phyloP scores from a whole-genome alignment of 2,113 vertebrate species.

The Labrus mixtus region DNA sequence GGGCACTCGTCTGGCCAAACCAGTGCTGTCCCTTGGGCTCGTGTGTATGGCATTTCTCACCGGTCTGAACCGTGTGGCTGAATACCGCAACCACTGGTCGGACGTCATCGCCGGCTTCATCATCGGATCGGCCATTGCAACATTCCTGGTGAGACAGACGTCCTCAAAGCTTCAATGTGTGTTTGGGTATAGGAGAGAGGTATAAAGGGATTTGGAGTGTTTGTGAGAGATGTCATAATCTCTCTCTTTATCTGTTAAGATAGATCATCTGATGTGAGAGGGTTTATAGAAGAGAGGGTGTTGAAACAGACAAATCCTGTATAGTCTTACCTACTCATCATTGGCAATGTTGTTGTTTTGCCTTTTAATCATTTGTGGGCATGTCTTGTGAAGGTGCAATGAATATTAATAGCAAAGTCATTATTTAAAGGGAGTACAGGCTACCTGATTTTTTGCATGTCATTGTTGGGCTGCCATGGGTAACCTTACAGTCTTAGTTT shows the following conservation, averaged over 20 bases:
- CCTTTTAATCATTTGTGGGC: too few species aligned
- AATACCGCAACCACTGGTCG: slow-evolving; percentile 98
- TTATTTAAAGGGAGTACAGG: too few species aligned
- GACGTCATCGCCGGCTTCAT: slow-evolving; percentile 97
- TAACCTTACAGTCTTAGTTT: not conserved
- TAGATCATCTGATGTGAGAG: too few species aligned
- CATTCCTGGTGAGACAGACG: slow-evolving; percentile 91
- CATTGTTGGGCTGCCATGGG: too few species aligned
- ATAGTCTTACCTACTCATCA: too few species aligned
- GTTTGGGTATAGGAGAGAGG: not conserved
- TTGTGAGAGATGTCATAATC: not conserved
- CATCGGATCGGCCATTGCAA: slow-evolving; percentile 94
- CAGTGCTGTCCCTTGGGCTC: slow-evolving; percentile 92
- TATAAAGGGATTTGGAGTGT: not conserved
- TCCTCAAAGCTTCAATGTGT: not conserved
- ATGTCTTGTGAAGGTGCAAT: too few species aligned
- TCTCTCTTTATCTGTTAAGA: too few species aligned
- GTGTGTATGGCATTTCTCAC: slow-evolving; percentile 97
- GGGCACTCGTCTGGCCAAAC: slow-evolving; percentile 96
- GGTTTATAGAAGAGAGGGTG: not conserved
- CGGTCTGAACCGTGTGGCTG: slow-evolving; percentile 96
- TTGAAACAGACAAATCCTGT: not conserved
- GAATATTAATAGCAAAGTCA: too few species aligned
- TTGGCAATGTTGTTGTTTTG: too few species aligned
- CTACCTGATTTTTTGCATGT: too few species aligned